These are phyloP conservation scores for Austrofundulus limnaeus DNA, from an alignment of 2,113 vertebrate genomes.

Conservation along the genomic window DNA sequence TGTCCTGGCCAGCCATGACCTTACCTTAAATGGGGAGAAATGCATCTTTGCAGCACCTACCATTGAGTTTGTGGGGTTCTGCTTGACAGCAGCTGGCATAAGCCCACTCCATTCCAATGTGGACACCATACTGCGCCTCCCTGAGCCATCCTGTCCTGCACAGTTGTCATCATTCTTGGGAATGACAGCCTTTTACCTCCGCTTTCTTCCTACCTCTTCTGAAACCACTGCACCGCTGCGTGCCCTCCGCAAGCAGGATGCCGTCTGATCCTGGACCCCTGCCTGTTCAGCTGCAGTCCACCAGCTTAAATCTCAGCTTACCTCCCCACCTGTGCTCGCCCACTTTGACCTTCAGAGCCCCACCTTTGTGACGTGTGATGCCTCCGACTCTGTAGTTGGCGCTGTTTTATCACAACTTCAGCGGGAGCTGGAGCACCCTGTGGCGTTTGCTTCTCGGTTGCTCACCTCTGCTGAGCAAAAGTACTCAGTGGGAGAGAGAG, in stretches of 20 bases:
- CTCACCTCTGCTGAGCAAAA: background rate
- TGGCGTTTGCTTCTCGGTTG: background rate
- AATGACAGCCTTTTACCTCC: background rate
- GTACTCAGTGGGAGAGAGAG: background rate
- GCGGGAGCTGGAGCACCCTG: background rate
- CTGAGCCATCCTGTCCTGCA: background rate
- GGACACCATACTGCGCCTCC: background rate
- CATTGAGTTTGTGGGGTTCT: background rate
- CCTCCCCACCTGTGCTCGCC: background rate
- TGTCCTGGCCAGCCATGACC: background rate
- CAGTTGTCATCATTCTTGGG: background rate
- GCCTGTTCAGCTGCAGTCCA: background rate
- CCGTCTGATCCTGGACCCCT: background rate
- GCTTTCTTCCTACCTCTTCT: background rate
- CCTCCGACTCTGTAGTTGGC: too few species aligned
- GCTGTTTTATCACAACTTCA: too few species aligned
- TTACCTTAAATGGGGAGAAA: background rate
- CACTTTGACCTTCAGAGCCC: background rate
- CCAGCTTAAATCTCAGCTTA: background rate
- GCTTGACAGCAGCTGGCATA: background rate
- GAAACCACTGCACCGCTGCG: background rate
- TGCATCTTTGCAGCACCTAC: background rate
- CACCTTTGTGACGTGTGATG: background rate
- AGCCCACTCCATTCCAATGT: background rate
- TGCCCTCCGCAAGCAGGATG: background rate